A percentile compares a stretch with the other conserved stretches of the same genome.
These are phyloP conservation scores for Drosophila lacteicornis DNA, from an alignment of 1,140 invertebrate genomes.

Conservation along the genomic window DNA sequence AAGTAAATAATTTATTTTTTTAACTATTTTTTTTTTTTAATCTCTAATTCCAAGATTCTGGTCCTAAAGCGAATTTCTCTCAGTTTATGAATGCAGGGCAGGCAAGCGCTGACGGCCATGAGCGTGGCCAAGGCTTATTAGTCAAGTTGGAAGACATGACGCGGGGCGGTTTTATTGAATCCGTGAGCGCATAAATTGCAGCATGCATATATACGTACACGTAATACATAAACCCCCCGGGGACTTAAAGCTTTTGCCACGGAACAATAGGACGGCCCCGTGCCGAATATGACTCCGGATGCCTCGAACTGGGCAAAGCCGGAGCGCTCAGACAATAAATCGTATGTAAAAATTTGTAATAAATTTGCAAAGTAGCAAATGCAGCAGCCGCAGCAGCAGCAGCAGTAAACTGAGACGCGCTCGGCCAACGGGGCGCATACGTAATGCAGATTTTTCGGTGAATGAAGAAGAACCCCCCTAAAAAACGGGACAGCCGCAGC, in stretches of 20 bases:
- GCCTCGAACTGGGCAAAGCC: constrained; percentile 30
- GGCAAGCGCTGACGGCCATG: constrained; percentile 32
- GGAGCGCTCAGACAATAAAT: constrained; percentile 77
- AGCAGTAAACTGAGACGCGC: constrained; percentile 37
- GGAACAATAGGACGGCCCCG: constrained; percentile 33
- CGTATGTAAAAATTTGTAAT: constrained; percentile 83
- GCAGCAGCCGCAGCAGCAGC: constrained; percentile 53
- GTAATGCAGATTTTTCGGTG: constrained; percentile 64
- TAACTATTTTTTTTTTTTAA: too few species aligned
- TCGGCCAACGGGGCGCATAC: constrained; percentile 68
- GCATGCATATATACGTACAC: constrained; percentile 14
- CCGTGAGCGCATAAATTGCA: constrained; percentile 47
- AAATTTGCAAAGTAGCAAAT: constrained; percentile 82
- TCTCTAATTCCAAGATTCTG: too few species aligned
- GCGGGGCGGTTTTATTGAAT: constrained; percentile 65
- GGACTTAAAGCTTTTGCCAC: constrained; percentile 46
- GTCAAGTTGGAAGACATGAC: constrained; percentile 65
- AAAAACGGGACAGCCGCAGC: constrained; percentile 34
- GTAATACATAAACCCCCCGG: background rate
- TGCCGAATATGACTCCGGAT: constrained; percentile 66
- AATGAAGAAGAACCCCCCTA: constrained; percentile 20
- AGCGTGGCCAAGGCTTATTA: constrained; percentile 70
- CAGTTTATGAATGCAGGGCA: constrained; percentile 2
- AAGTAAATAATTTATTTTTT: background rate
- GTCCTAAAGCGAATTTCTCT: background rate